Base-by-base conservation (phyloP, 2,113 vertebrate genomes). In the Trichechus manatus region DNA sequence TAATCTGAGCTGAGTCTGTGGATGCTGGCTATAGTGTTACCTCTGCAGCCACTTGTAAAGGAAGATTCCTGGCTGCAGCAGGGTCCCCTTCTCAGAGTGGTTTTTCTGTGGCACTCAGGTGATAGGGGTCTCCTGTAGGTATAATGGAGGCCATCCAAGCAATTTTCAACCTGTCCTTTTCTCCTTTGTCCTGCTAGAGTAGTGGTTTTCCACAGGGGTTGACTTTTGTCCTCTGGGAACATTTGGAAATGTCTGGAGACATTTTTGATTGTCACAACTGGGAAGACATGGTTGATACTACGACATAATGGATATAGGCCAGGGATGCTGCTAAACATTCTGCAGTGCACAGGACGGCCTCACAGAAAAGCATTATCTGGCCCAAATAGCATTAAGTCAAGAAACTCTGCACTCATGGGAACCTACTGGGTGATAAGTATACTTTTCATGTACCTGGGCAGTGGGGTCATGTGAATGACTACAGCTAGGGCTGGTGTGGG, bases 221-320 rank as follows among this genome's bases (percentile, higher is more conserved):
- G 5, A 14, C 44, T 70, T 42, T 8, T 47, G 6, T 6, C 0
- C 2, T 27, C 44, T 8, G 22, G 31, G n/a, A 56, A 70, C 1
- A 3, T 33, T 77, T n/a, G 68, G 9, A 31, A 42, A 27, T 56
- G 23, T 29, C 61, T 74, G 81, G 75, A 50, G 42, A 79, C 9
- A 10, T 68, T 75, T 78, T 19, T 74, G 1, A 33, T 72, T 78
- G 42, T 82, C 23, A 9, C 14, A 42, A 22, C 4, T 47, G 9
- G n/a, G 44, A 13, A 8, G 19, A 4, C 23, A 44, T 78, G 75
- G 23, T 19, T 91, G 50, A 11, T 39, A 15, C 1, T 9, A 15
- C 42, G 7, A 36, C 19, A 3, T n/a, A 22, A 27, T 23, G 47
- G 2, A 10, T n/a, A 25, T n/a, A 61, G 19, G 27, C 25, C n/a